Evolutionary conservation across 2,888 invertebrate species (phyloP).

Genomic region (Volucella zonaria): DNA sequence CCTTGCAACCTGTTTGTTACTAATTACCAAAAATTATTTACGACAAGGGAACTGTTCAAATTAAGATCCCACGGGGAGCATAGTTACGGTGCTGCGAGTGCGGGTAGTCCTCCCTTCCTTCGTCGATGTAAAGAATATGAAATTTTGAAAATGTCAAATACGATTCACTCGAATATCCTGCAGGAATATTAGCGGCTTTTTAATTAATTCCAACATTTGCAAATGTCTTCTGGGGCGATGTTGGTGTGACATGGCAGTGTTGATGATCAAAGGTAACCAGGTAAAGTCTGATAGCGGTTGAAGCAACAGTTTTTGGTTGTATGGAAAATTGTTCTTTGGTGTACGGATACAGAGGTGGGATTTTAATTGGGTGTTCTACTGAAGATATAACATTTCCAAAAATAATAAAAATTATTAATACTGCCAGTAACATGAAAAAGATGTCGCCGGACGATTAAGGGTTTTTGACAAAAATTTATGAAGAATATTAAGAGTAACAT

Average conservation of each 20-base stretch:
- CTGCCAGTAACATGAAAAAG: too few relatives aligned
- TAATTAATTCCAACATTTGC: slow-evolving; percentile 45
- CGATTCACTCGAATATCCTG: slow-evolving; percentile 11
- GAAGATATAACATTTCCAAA: too few relatives aligned
- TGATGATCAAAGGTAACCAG: slow-evolving; percentile 21
- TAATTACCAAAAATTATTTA: slow-evolving; percentile 46
- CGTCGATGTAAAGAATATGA: slow-evolving; percentile 21
- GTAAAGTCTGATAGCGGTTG: slow-evolving; percentile 15
- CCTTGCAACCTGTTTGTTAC: slow-evolving; percentile 3
- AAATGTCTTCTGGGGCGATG: slow-evolving; percentile 4
- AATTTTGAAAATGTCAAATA: slow-evolving; percentile 22
- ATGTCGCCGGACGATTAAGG: too few relatives aligned
- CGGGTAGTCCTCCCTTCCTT: neutral
- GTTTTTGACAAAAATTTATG: too few relatives aligned
- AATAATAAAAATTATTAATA: too few relatives aligned
- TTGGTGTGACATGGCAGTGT: neutral
- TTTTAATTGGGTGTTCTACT: too few relatives aligned
- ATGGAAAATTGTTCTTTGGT: neutral
- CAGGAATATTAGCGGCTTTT: slow-evolving; percentile 33
- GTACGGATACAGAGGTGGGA: too few relatives aligned
- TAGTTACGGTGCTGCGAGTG: too few relatives aligned
- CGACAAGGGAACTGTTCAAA: slow-evolving; percentile 18
- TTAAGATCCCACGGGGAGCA: neutral
- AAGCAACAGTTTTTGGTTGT: slow-evolving; percentile 6
- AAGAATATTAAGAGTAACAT: too few relatives aligned